These are phyloP conservation scores for Hippocampus abdominalis DNA, from an alignment of 2,113 vertebrate species.

Conservation along the genomic window DNA sequence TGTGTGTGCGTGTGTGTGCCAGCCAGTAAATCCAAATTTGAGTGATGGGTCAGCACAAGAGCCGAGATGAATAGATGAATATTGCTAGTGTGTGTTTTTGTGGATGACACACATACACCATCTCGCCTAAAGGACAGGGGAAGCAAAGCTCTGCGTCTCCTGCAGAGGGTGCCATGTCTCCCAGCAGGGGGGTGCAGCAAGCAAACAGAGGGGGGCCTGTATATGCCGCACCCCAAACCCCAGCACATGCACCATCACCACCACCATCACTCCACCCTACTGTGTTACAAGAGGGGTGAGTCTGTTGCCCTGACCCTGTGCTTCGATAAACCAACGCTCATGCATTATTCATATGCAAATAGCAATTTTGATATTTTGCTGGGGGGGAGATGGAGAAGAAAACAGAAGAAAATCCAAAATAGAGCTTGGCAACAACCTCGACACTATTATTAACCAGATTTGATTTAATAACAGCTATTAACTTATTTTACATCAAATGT, in stretches of 20 bases:
- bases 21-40: conserved; percentile 30
- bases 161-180: conserved; percentile 77
- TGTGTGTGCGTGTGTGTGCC: conserved; percentile 1
- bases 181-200: conserved; percentile 66
- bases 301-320: conserved; percentile 56
- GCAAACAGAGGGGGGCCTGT: conserved; percentile 76
- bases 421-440: conserved; percentile 38
- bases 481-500: no score
- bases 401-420: conserved; percentile 88
- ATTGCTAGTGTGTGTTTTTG: conserved; percentile 37
- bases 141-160: conserved; percentile 78
- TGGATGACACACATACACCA: conserved; percentile 51
- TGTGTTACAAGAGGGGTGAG: conserved; percentile 72
- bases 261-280: conserved; percentile 65
- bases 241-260: conserved; percentile 51
- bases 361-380: conserved; percentile 98
- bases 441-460: background rate
- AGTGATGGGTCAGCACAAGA: conserved; percentile 63
- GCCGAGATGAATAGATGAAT: conserved; percentile 42
- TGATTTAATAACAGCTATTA: background rate
- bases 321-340: conserved; percentile 87
- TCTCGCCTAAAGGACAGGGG: conserved; percentile 75
- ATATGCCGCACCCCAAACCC: conserved; percentile 54
- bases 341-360: conserved; percentile 98
- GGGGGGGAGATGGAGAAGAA: conserved; percentile 82